Evolutionary conservation across 2,797 vertebrate species (phyloP).

Genomic region (Holocentrus rufus): DNA sequence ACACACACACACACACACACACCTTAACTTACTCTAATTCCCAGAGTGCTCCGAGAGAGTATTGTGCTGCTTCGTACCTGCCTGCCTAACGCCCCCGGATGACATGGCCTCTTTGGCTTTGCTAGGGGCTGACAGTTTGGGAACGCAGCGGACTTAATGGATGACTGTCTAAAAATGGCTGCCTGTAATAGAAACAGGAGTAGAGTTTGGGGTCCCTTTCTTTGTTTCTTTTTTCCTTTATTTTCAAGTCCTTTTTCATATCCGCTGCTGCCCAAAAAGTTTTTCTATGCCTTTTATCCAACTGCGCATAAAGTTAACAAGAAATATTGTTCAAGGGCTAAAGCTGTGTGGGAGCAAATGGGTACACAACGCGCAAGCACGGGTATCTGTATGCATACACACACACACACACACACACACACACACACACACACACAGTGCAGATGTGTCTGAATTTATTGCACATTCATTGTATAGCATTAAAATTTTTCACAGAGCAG

Average conservation of each 20-base stretch:
- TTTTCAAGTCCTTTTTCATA: conserved; percentile 52
- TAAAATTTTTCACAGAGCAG: neutral
- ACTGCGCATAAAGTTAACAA: conserved; percentile 46
- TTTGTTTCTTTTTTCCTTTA: conserved; percentile 44
- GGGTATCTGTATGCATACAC: conserved; percentile 5
- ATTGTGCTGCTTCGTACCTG: conserved; percentile 53
- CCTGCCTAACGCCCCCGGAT: conserved; percentile 54
- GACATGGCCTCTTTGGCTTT: conserved; percentile 74
- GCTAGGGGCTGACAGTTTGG: conserved; percentile 75
- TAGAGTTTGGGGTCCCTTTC: conserved; percentile 57
- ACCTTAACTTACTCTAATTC: conserved; percentile 39
- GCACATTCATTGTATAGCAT: conserved; percentile 6
- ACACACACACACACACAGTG: neutral
- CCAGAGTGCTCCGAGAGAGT: conserved; percentile 38
- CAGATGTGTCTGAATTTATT: conserved; percentile 36
- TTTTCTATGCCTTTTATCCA: conserved; percentile 53
- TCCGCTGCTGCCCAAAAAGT: conserved; percentile 34
- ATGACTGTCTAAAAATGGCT: conserved; percentile 81
- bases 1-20: no score
- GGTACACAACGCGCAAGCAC: conserved; percentile 29
- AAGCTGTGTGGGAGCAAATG: conserved; percentile 51
- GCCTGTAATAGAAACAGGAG: conserved; percentile 63
- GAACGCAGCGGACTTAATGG: conserved; percentile 74
- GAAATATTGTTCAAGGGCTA: conserved; percentile 41
- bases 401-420: neutral